Base-by-base conservation (phyloP, 2,888 invertebrate species). In the Cylloceria caligata region DNA sequence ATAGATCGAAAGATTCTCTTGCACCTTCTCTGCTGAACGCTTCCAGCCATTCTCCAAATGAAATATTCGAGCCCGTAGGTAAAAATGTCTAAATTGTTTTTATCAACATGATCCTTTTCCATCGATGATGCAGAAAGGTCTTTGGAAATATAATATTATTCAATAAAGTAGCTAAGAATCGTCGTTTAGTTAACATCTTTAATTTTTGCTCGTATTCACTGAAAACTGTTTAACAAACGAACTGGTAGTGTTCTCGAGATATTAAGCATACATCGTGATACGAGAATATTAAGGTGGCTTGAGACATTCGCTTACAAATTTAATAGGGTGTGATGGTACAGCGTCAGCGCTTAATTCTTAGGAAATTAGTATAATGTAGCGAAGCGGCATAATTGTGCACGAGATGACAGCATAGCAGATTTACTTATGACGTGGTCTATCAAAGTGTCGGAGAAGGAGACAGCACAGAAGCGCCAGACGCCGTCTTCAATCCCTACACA, bases 361-460 rank as follows among this genome's bases (percentile, higher is more conserved):
- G 69, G 82, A 86, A 85, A 87, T 87, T 87, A 86, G 83, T 83
- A 84, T 85, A 83, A 86, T 81, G 83, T 73, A 69, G 72, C 6
- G 45, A 57, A 62, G 19, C 19, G 19, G 34, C 11, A 42, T 60
- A 21, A 60, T 60, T 45, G 13, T 3, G 47, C 60, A 45, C 21
- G n/a, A 13, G 34, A 30, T 27, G 21, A 6, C 13, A 24, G 13
- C 47, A 13, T n/a, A 39, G n/a, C 42, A 71, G 80, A 52, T 79
- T 83, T 68, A 52, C 79, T 86, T 88, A 80, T 88, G 87, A 86
- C 88, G 88, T 86, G 88, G 87, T 84, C 80, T 86, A 79, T 84
- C 83, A 84, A 85, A 85, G 85, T 30, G 36, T 16, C 13, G 13
- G 30, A 24, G 19, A 24, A 34, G 67, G 24, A 60, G 57, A 19